Evolutionary conservation across 2,113 vertebrate species (phyloP).

Genomic region (Cyprinodon brontotheroides): DNA sequence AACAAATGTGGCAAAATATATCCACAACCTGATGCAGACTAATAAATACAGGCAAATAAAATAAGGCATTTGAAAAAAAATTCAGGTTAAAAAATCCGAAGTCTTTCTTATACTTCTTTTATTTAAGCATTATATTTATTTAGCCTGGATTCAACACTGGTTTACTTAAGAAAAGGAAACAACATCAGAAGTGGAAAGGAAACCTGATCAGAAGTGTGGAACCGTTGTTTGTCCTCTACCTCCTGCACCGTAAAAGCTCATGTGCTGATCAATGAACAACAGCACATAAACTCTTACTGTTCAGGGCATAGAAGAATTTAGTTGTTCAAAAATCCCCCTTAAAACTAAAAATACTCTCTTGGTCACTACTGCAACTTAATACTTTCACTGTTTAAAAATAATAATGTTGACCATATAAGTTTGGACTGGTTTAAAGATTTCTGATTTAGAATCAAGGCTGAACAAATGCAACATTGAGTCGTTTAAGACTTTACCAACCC

Average conservation of each 20-base stretch:
- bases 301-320: constrained; percentile 64
- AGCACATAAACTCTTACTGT: constrained; percentile 86
- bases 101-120: neutral
- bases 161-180: constrained; percentile 14
- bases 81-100: too few species aligned
- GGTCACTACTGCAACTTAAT: neutral
- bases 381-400: neutral
- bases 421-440: neutral
- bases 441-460: too few species aligned
- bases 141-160: neutral
- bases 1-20: too few species aligned
- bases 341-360: neutral
- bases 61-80: too few species aligned
- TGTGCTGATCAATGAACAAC: constrained; percentile 71
- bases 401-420: neutral
- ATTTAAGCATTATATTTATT: neutral
- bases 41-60: too few species aligned
- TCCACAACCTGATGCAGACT: too few species aligned
- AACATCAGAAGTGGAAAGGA: neutral
- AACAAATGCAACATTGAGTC: neutral
- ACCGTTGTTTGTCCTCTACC: constrained; percentile 45
- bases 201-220: neutral
- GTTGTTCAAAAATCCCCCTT: neutral
- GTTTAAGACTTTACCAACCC: neutral
- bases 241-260: constrained; percentile 79